These are phyloP conservation scores for Melipona beecheii DNA, from an alignment of 2,888 invertebrate species.

Conservation along the genomic window DNA sequence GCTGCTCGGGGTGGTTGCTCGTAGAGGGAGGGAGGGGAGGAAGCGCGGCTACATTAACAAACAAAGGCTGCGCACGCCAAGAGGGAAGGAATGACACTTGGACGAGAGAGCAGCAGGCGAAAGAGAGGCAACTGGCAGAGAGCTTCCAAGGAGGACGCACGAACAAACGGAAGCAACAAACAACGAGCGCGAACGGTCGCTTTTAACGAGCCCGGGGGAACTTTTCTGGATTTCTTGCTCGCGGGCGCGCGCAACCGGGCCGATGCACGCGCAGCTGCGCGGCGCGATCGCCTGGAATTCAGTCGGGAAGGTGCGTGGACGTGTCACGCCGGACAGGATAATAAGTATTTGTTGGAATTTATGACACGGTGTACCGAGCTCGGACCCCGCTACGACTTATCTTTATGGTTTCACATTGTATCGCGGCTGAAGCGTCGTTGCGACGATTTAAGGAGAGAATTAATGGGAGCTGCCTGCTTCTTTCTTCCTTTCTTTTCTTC, in stretches of 20 bases:
- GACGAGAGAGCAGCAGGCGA: constrained; percentile 49
- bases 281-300: constrained; percentile 55
- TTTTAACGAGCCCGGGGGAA: constrained; percentile 57
- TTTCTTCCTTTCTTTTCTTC: not conserved
- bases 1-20: not conserved
- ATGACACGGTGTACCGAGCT: constrained; percentile 41
- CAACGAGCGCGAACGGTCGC: constrained; percentile 44
- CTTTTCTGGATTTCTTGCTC: constrained; percentile 57
- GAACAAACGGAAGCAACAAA: constrained; percentile 64
- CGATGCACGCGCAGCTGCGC: constrained; percentile 50
- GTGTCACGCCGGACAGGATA: constrained; percentile 58
- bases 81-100: constrained; percentile 66
- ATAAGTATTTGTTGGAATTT: constrained; percentile 61
- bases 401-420: constrained; percentile 40
- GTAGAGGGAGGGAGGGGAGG: constrained; percentile 56
- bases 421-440: constrained; percentile 35
- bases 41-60: constrained; percentile 77
- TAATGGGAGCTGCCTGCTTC: constrained; percentile 20
- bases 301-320: constrained; percentile 48
- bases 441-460: constrained; percentile 31
- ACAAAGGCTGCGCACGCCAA: constrained; percentile 72
- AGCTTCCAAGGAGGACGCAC: constrained; percentile 8
- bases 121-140: constrained; percentile 12
- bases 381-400: constrained; percentile 11
- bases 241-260: constrained; percentile 25